These are phyloP conservation scores for Nephila pilipes DNA, from an alignment of 1,140 invertebrate species.

Conservation along the genomic window DNA sequence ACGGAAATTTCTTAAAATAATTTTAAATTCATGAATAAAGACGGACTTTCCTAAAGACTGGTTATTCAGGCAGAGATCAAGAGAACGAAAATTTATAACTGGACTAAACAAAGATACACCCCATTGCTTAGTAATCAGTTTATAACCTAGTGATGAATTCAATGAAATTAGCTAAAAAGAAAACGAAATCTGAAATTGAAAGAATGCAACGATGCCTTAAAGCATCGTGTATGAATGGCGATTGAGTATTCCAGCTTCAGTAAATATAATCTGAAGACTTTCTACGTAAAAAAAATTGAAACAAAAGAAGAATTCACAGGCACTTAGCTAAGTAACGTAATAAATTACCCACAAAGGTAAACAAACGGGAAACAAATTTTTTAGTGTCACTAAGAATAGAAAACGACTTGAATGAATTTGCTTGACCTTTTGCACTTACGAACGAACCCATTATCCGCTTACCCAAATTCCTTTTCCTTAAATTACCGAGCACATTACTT, in stretches of 20 bases:
- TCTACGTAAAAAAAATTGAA: neutral
- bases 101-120: no score
- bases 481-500: conserved; percentile 51
- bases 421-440: neutral
- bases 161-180: no score
- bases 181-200: no score
- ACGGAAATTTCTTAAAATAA: no score
- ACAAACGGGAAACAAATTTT: neutral
- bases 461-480: conserved; percentile 7
- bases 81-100: no score
- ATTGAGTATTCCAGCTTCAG: neutral
- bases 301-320: neutral
- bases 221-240: no score
- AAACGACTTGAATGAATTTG: neutral
- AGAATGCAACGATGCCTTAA: no score
- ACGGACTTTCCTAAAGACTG: no score
- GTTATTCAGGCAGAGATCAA: no score
- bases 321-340: neutral
- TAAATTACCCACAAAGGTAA: neutral
- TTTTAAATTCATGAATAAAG: no score
- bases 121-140: no score
- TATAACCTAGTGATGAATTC: no score
- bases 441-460: neutral
- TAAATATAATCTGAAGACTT: neutral
- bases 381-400: conserved; percentile 19